Conservation (phyloP, 2,797 vertebrate genomes). For the Anableps anableps region DNA sequence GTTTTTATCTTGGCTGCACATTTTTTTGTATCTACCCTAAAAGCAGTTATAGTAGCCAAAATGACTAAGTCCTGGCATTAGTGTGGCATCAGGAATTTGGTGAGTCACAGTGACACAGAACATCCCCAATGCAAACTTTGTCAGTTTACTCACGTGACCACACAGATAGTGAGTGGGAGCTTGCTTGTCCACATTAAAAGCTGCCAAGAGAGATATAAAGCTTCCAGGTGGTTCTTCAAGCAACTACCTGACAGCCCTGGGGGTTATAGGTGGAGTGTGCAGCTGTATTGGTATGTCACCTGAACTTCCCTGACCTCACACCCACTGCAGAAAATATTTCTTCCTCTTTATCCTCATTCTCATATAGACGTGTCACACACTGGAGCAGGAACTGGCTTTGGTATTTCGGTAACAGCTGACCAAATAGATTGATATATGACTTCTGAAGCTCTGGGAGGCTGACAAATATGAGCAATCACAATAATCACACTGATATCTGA, state of each 20-base stretch:
- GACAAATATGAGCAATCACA: background rate
- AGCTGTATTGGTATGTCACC: conserved; percentile 72
- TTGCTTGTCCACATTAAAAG: conserved; percentile 59
- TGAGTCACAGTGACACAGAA: conserved; percentile 16
- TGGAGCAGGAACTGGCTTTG: background rate
- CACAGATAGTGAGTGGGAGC: conserved; percentile 51
- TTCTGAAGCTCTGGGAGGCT: background rate
- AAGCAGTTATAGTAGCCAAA: conserved; percentile 7
- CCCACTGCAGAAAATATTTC: conserved; percentile 19
- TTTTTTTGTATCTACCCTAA: conserved; percentile 21
- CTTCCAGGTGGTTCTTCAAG: conserved; percentile 82
- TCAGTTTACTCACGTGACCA: conserved; percentile 35
- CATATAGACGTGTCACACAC: conserved; percentile 7
- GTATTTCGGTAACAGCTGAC: background rate
- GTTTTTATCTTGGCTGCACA: background rate
- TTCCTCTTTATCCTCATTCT: conserved; percentile 5
- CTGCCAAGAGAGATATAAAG: conserved; percentile 70
- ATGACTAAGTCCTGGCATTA: conserved; percentile 51
- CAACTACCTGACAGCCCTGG: conserved; percentile 67
- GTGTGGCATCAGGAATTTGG: conserved; percentile 6
- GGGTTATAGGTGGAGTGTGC: conserved; percentile 76
- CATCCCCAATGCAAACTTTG: background rate
- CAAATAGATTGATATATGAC: background rate
- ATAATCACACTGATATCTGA: background rate
- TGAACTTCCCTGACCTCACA: conserved; percentile 49